Evolutionary conservation across 2,113 vertebrate genomes (phyloP).

Genomic region (Haemorhous mexicanus): DNA sequence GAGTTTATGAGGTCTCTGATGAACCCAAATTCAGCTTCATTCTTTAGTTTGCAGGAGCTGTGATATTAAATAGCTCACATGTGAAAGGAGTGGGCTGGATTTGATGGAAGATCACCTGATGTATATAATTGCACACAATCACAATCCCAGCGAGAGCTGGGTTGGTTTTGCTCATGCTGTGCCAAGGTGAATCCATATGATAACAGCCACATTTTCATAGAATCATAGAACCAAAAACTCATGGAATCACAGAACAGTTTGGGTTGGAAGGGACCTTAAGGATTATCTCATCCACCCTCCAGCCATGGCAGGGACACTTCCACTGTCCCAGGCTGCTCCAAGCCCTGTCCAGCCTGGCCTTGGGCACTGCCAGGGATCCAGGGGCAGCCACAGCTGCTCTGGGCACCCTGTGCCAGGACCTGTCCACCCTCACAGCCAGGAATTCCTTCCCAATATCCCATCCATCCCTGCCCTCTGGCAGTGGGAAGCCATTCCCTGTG

Average conservation of each 20-base stretch:
- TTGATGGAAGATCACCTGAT: background rate
- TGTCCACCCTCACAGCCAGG: accelerated
- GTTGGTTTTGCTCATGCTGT: slow-evolving; percentile 24
- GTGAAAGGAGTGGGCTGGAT: background rate
- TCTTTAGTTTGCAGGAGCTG: background rate
- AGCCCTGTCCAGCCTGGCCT: accelerated
- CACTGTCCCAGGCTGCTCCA: background rate
- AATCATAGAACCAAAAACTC: background rate
- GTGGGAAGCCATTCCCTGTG: background rate
- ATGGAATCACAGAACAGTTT: background rate
- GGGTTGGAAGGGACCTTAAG: background rate
- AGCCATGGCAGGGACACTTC: background rate
- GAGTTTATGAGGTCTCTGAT: background rate
- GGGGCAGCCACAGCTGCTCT: background rate
- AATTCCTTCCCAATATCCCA: background rate
- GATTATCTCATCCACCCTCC: background rate
- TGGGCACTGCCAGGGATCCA: background rate
- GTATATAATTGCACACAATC: background rate
- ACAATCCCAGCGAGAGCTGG: background rate
- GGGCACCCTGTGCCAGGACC: background rate
- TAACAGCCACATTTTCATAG: background rate
- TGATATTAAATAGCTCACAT: background rate
- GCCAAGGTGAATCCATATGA: slow-evolving; percentile 17
- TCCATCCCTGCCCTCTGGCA: accelerated
- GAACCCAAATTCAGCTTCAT: background rate